phyloP scores from a whole-genome alignment of 2,797 vertebrate genomes.

The Coccyzus lansbergi region DNA sequence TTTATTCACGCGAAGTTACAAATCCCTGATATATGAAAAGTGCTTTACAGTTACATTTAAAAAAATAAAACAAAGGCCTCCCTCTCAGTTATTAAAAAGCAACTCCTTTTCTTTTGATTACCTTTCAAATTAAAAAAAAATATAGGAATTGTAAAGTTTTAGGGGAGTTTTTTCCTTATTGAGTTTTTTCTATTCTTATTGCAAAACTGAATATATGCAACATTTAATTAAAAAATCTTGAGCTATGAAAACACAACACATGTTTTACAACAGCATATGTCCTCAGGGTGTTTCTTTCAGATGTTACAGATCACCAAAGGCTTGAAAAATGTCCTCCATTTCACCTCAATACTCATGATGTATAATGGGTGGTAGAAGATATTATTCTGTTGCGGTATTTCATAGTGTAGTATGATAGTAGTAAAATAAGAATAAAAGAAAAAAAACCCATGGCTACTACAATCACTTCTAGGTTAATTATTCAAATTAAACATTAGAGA shows the following conservation, averaged over 20 bases:
- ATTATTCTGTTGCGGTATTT: constrained; percentile 24
- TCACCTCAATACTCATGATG: neutral
- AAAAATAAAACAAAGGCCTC: neutral
- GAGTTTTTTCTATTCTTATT: neutral
- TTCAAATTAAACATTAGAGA: neutral
- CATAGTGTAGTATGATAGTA: neutral
- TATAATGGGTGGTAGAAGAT: constrained; percentile 16
- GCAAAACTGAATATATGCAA: constrained; percentile 33
- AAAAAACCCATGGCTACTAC: neutral
- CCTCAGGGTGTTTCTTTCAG: constrained; percentile 51
- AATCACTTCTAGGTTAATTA: neutral
- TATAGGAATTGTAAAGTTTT: constrained; percentile 34
- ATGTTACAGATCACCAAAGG: neutral
- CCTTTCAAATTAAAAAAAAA: constrained; percentile 36
- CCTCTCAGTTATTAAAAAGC: constrained; percentile 42
- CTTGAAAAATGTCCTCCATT: constrained; percentile 43
- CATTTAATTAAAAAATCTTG: constrained; percentile 62
- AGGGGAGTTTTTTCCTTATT: constrained; percentile 28
- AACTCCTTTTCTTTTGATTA: constrained; percentile 41
- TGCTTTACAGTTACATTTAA: constrained; percentile 1
- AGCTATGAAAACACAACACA: constrained; percentile 44
- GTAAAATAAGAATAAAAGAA: constrained; percentile 22
- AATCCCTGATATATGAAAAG: constrained; percentile 58
- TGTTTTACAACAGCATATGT: constrained; percentile 37
- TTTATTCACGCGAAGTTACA: constrained; percentile 55